Base-by-base conservation (phyloP, 1,140 invertebrate genomes). In the Drosophila santomea region DNA sequence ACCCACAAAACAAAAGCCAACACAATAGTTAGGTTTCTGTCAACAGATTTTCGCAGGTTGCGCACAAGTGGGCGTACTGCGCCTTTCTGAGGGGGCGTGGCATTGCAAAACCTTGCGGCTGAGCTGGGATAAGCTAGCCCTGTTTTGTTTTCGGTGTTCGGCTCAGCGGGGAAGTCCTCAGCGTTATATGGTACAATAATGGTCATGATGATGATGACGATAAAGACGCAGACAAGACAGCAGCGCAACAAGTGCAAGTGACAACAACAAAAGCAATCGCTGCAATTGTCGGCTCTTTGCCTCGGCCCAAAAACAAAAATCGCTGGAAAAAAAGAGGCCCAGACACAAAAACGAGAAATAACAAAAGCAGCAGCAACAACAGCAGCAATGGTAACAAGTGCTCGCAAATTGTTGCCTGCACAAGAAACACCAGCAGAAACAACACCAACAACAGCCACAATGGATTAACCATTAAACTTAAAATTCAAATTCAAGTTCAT, bases 401-500 rank as follows among this genome's bases (percentile, higher is more conserved):
- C 66, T 74, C 61, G 77, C 76, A 84, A 80, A 82, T 83, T 88
- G 78, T 69, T 67, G 79, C 45, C 72, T 67, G 79, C 55, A 62
- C 56, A 75, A 71, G 36, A 41, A 51, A 43, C 43, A 72, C 8
- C 20, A 48, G 45, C 55, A 72, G 14, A 4, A 39, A 39, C 38
- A 39, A 39, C 38, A 38, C 11, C 7, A 43, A 17, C 41, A 44
- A 43, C 41, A 44, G 20, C 15, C 80, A 85, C 80, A 89, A 85
- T 74, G 77, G 69, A 78, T 77, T 88, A 78, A 90, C 85, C 84
- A 85, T 91, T 91, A 89, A 89, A 91, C 90, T 91, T 91, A 78
- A 85, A 91, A 91, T 91, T 90, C 90, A 91, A 91, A 91, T 91
- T 91, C 90, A 91, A 91, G 90, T 91, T 91, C 90, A 91, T 91